These are phyloP conservation scores for Microplitis mediator DNA, from an alignment of 1,140 invertebrate species.

Conservation along the genomic window DNA sequence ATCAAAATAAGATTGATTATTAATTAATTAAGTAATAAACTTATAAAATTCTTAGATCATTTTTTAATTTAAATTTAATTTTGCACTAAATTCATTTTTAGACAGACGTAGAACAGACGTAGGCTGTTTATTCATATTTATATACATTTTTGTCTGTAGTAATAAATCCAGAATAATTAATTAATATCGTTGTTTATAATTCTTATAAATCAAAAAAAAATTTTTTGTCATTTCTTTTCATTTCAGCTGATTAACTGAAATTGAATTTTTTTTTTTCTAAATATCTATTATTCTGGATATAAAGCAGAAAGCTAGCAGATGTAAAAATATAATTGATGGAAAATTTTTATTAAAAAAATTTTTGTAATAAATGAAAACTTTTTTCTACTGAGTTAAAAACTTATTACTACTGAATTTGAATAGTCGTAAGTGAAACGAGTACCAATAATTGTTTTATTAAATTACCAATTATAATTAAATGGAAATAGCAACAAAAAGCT, in stretches of 20 bases:
- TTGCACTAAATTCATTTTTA: constrained; percentile 44
- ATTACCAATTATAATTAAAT: too few species aligned
- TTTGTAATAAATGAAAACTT: too few species aligned
- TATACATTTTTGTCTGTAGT: constrained; percentile 34
- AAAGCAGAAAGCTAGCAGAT: constrained; percentile 38
- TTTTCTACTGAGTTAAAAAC: too few species aligned
- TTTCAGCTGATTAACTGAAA: too few species aligned
- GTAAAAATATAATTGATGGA: constrained; percentile 38
- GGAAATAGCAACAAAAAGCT: too few species aligned
- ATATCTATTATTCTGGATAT: constrained; percentile 57
- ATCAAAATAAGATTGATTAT: not conserved
- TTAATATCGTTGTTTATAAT: constrained; percentile 31
- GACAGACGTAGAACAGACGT: constrained; percentile 63
- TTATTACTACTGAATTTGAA: too few species aligned
- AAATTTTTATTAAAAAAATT: too few species aligned
- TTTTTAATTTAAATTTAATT: not conserved
- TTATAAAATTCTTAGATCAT: not conserved
- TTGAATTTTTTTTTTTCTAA: constrained; percentile 5
- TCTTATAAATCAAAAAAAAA: not conserved
- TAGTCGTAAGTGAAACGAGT: too few species aligned
- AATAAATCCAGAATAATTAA: constrained; percentile 61
- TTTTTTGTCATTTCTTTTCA: not conserved
- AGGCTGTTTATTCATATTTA: constrained; percentile 41
- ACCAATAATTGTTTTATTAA: too few species aligned
- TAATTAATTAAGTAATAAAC: not conserved